Evolutionary conservation across 2,113 vertebrate species (phyloP).

Genomic region (Ibidorhyncha struthersii): DNA sequence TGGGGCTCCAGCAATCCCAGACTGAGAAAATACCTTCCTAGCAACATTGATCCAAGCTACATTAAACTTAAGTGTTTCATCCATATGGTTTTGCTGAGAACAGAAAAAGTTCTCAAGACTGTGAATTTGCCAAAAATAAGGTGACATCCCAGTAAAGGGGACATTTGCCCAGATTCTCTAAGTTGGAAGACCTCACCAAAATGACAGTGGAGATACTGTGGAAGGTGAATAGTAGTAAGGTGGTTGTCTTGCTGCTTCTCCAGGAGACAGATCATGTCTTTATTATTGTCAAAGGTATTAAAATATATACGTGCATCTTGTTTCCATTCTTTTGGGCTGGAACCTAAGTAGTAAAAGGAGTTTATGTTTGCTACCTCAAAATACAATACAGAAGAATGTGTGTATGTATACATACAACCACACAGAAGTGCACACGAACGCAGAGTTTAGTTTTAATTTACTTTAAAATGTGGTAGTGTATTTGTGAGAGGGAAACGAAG

Average conservation of each 20-base stretch:
- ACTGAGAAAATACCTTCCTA: not conserved
- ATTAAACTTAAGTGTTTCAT: not conserved
- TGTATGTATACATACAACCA: not conserved
- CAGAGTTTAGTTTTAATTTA: not conserved
- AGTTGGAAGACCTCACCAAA: not conserved
- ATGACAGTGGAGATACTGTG: not conserved
- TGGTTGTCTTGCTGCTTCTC: not conserved
- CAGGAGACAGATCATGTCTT: not conserved
- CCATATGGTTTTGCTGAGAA: not conserved
- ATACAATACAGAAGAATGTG: not conserved
- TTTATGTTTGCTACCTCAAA: not conserved
- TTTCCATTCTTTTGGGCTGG: not conserved
- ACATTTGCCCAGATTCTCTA: not conserved
- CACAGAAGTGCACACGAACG: not conserved
- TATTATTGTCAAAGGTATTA: not conserved
- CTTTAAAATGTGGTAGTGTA: not conserved
- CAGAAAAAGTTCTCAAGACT: not conserved
- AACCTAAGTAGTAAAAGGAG: not conserved
- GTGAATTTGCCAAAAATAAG: not conserved
- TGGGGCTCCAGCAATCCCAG: not conserved
- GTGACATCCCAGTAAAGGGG: not conserved
- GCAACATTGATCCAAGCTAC: not conserved
- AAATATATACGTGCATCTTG: not conserved
- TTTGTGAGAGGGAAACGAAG: not conserved
- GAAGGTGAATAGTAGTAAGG: not conserved